phyloP scores from a whole-genome alignment of 2,888 invertebrate genomes.

The Epistrophella euchroma region DNA sequence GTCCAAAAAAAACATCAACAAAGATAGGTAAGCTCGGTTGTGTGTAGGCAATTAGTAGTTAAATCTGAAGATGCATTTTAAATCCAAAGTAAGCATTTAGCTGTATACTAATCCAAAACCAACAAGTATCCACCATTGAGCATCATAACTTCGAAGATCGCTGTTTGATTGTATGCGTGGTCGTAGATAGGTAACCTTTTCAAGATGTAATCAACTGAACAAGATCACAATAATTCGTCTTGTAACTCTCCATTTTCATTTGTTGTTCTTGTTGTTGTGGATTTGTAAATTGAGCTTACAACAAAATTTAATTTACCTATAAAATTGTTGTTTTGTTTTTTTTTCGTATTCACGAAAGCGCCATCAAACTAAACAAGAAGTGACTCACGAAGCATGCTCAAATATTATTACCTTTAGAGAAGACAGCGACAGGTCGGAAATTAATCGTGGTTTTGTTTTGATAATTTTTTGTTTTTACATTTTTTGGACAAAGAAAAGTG shows the following conservation, averaged over 20 bases:
- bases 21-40: neutral
- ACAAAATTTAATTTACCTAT: constrained; percentile 25
- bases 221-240: constrained; percentile 65
- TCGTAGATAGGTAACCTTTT: constrained; percentile 53
- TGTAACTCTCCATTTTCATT: constrained; percentile 39
- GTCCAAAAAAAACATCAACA: neutral
- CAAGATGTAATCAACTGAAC: constrained; percentile 52
- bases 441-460: constrained; percentile 31
- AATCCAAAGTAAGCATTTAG: constrained; percentile 36
- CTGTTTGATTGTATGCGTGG: constrained; percentile 36
- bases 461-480: constrained; percentile 9
- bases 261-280: constrained; percentile 3
- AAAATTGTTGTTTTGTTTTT: constrained; percentile 43
- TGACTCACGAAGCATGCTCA: constrained; percentile 54
- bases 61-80: constrained; percentile 41
- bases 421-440: constrained; percentile 46
- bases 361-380: constrained; percentile 37
- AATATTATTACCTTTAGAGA: constrained; percentile 59
- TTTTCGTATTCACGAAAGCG: constrained; percentile 29
- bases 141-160: neutral
- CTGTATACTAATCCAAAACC: constrained; percentile 6
- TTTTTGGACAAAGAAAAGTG: constrained; percentile 71
- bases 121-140: constrained; percentile 15
- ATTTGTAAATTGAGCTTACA: constrained; percentile 23
- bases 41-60: neutral